Percentiles rank a stretch among this genome's conserved stretches.
Conservation (phyloP, 2,888 invertebrate genomes). For the Fragum sueziense region DNA sequence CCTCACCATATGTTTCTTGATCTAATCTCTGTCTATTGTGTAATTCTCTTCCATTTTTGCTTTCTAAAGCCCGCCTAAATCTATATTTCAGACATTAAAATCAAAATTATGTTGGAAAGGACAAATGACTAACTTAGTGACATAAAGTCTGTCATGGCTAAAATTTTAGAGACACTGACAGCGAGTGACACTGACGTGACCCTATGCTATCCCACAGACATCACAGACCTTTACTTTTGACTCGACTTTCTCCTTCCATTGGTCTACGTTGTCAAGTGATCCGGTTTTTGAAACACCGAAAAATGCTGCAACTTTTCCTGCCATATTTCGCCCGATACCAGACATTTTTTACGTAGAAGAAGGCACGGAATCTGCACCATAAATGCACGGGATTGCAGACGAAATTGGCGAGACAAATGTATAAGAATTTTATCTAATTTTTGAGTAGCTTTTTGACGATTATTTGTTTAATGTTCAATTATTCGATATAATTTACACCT, state of each 20-base stretch:
- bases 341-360: background rate
- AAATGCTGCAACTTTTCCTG: conserved; percentile 33
- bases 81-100: too few species aligned
- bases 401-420: conserved; percentile 12
- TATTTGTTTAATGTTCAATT: background rate
- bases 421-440: background rate
- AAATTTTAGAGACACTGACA: too few species aligned
- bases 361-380: background rate
- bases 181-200: too few species aligned
- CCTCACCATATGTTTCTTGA: too few species aligned
- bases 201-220: too few species aligned
- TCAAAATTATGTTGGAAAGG: too few species aligned
- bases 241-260: conserved; percentile 42
- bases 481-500: too few species aligned
- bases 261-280: conserved; percentile 15
- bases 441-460: background rate
- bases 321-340: background rate
- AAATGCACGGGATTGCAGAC: conserved; percentile 21
- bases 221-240: conserved; percentile 39
- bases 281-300: conserved; percentile 33
- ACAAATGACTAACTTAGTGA: too few species aligned
- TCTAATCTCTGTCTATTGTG: too few species aligned
- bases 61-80: too few species aligned
- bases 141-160: too few species aligned
- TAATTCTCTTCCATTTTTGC: too few species aligned